Evolutionary conservation across 2,888 invertebrate species (phyloP), one percentile per base, ranked within the genome.

Genomic region (Hemicrepidius hirtus): DNA sequence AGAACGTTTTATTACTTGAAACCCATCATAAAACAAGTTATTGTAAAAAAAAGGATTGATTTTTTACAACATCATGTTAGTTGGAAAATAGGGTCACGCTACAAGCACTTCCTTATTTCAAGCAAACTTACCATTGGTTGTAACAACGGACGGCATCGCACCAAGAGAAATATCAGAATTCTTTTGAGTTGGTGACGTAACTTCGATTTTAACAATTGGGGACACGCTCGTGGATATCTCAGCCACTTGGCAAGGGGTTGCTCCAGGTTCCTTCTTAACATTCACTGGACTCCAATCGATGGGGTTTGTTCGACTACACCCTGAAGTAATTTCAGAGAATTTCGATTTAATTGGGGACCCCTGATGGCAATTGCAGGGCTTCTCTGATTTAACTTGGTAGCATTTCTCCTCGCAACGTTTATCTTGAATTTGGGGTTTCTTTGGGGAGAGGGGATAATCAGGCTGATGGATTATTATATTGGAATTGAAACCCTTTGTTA

Each of bases 221-320:
- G 83, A 88, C 10, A 90, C 90, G 78, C 90, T 88, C 75, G 89
- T 89, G 49, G 89, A 88, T 59, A 90, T 88, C 81, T 90, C 90
- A 84, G 92, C 81, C 84, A 92, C 87, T 88, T 89, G 89, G 87
- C 89, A 89, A 18, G 89, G 89, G 53, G 87, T 87, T 62, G 86
- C 84, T 44, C 87, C 85, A 0, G 92, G 92, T 83, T 93, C 93
- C 72, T 92, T 88, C 83, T 93, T 93, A 69, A 93, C 91, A 79
- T 90, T 89, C 62, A 90, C 87, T 80, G 81, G 87, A 20, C 82
- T 81, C 53, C 92, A 92, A 69, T 92, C 90, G 72, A 92, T 89
- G 3, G 93, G 92, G 84, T 92, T 90, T 9, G 93, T 93, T 55
- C 93, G 87, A 83, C 92, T 92, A 84, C 93, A 93, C 0, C 93